Percentiles rank a stretch among this genome's conserved stretches.
Evolutionary conservation across 2,888 invertebrate genomes (phyloP).

Genomic region (Xestia c-nigrum): DNA sequence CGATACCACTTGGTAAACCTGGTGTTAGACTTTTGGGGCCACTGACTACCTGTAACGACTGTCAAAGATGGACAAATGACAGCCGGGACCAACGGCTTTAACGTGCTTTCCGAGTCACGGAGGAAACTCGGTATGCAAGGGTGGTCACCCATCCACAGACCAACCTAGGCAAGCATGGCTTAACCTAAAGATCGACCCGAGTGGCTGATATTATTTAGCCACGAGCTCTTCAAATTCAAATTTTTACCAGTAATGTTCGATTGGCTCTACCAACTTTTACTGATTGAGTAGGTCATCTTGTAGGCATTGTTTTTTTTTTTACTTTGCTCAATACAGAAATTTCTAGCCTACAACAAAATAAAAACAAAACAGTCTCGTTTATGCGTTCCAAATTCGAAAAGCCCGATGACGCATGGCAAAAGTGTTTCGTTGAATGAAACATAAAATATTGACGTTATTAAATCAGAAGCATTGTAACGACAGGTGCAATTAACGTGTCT

Average conservation of each 20-base stretch:
- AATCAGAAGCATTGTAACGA: conserved; percentile 15
- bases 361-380: not conserved
- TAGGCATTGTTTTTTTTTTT: not conserved
- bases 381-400: not conserved
- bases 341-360: not conserved
- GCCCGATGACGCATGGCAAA: not conserved
- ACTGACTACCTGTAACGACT: no score
- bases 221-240: no score
- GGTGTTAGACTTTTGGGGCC: no score
- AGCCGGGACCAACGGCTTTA: no score
- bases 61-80: no score
- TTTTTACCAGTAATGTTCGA: not conserved
- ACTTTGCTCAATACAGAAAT: not conserved
- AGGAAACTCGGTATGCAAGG: no score
- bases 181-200: no score
- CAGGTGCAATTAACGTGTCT: conserved; percentile 42
- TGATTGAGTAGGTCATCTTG: not conserved
- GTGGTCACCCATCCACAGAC: no score
- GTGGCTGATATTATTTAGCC: no score
- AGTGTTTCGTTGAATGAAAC: conserved; percentile 4
- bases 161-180: no score
- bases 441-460: conserved; percentile 7
- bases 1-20: no score
- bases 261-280: not conserved
- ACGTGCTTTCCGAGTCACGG: no score